These are phyloP conservation scores for Mellilla xanthometata DNA, from an alignment of 2,888 invertebrate species.

Conservation along the genomic window DNA sequence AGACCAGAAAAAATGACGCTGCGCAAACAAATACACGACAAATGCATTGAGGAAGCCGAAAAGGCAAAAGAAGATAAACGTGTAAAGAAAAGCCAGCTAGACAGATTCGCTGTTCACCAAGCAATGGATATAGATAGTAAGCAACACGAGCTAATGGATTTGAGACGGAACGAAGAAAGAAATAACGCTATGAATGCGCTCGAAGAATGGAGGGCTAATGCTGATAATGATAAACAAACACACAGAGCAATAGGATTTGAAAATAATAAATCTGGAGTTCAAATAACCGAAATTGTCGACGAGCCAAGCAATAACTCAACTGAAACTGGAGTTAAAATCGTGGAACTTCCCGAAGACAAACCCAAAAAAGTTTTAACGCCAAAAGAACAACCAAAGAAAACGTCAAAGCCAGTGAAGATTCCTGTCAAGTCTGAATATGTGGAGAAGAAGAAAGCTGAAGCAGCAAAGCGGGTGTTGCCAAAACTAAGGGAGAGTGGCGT, in stretches of 20 bases:
- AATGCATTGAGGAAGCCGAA: slow-evolving; percentile 80
- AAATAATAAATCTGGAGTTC: slow-evolving; percentile 26
- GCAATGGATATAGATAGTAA: slow-evolving; percentile 75
- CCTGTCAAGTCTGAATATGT: slow-evolving; percentile 61
- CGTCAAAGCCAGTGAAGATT: slow-evolving; percentile 35
- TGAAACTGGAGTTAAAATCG: slow-evolving; percentile 15
- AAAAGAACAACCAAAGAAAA: slow-evolving; percentile 21
- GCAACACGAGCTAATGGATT: slow-evolving; percentile 84
- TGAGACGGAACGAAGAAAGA: slow-evolving; percentile 83
- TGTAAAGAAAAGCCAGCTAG: slow-evolving; percentile 78
- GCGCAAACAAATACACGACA: slow-evolving; percentile 81
- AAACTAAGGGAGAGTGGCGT: slow-evolving; percentile 80
- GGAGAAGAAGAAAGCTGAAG: slow-evolving; percentile 59
- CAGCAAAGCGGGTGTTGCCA: slow-evolving; percentile 71
- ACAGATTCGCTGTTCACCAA: slow-evolving; percentile 76
- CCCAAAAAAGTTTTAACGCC: slow-evolving; percentile 9
- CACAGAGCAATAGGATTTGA: slow-evolving; percentile 17
- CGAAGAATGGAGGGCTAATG: slow-evolving; percentile 79
- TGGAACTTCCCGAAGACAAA: slow-evolving; percentile 18
- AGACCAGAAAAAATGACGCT: slow-evolving; percentile 81
- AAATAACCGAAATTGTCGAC: neutral
- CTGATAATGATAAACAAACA: slow-evolving; percentile 27
- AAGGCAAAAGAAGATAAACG: slow-evolving; percentile 76
- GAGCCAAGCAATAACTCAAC: neutral
- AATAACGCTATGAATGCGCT: slow-evolving; percentile 85